These are phyloP conservation scores for Diplolepis rosae DNA, from an alignment of 2,888 invertebrate species.

Conservation along the genomic window DNA sequence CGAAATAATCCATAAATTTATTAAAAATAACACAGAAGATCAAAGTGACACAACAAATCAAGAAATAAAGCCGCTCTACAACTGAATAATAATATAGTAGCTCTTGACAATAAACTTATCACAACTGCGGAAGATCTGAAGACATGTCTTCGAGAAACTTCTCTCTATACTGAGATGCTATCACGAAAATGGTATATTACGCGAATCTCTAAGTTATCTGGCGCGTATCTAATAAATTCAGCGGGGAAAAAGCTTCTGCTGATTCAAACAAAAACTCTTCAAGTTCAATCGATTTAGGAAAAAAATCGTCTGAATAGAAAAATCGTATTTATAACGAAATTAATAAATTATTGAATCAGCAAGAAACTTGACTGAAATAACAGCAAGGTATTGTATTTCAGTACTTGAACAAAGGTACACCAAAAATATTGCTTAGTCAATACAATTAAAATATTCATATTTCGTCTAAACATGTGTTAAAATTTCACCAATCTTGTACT, in stretches of 20 bases:
- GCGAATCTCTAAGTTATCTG: conserved; percentile 13
- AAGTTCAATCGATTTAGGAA: neutral
- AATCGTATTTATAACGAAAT: neutral
- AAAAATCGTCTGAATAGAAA: neutral
- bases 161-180: conserved; percentile 30
- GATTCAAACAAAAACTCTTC: neutral
- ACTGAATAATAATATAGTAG: conserved; percentile 37
- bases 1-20: conserved; percentile 61
- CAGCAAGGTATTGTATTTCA: conserved; percentile 13
- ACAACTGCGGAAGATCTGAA: conserved; percentile 40
- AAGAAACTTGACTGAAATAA: neutral
- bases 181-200: conserved; percentile 28
- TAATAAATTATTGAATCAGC: conserved; percentile 5
- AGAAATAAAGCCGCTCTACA: conserved; percentile 32
- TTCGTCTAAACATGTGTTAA: neutral
- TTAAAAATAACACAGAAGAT: conserved; percentile 63
- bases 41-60: conserved; percentile 61
- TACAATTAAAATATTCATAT: conserved; percentile 5
- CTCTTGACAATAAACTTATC: conserved; percentile 44
- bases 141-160: conserved; percentile 19
- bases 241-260: conserved; percentile 25
- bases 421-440: conserved; percentile 7
- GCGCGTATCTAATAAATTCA: conserved; percentile 14
- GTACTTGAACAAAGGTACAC: conserved; percentile 9
- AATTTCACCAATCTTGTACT: neutral